A percentile compares a stretch with the other conserved stretches of the same genome.
Conservation (phyloP, 2,888 invertebrate genomes). For the Lamproptera curius region DNA sequence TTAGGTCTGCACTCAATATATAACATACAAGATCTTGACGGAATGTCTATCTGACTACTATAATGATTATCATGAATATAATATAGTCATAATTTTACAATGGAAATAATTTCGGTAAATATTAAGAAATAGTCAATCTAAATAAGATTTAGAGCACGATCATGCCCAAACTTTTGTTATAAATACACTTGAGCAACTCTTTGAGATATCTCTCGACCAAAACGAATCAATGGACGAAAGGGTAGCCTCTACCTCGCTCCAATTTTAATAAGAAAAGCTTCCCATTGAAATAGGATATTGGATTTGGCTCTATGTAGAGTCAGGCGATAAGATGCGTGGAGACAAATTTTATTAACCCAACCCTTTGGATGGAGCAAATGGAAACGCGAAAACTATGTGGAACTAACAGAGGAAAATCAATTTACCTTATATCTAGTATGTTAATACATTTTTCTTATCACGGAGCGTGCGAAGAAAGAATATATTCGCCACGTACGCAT, state of each 20-base stretch:
- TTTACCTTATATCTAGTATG: constrained; percentile 2
- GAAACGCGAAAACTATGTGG: constrained; percentile 4
- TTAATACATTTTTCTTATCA: neutral
- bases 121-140: neutral
- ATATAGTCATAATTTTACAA: neutral
- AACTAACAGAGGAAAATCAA: constrained; percentile 8
- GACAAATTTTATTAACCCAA: constrained; percentile 8
- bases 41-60: neutral
- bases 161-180: neutral
- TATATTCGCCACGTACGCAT: no score
- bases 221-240: neutral
- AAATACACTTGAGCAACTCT: neutral
- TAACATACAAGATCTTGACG: no score
- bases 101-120: neutral
- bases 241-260: neutral
- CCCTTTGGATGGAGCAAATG: constrained; percentile 5
- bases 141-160: neutral
- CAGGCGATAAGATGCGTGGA: neutral
- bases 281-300: neutral
- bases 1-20: no score
- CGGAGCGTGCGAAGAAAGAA: no score
- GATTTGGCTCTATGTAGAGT: neutral
- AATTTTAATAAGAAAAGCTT: neutral
- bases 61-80: neutral
- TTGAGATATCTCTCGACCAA: no score